Base-by-base conservation (phyloP, 1,140 invertebrate species). In the Heliconius hewitsoni region DNA sequence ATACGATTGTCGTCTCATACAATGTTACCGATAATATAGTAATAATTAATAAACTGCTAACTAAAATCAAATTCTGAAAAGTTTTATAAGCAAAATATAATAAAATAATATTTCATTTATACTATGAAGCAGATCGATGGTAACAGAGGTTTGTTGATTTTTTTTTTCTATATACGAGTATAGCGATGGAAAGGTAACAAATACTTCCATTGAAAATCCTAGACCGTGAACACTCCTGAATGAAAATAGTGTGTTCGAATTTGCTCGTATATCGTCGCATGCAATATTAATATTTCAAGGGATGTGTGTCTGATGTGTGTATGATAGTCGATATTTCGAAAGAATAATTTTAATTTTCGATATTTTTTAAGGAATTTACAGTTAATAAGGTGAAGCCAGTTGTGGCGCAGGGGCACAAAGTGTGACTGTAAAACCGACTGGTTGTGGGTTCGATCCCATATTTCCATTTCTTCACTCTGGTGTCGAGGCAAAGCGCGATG, bases 201-300 rank as follows among this genome's bases (percentile, higher is more conserved):
- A 80, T 74, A 80, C 78, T 80, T 76, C 78, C 74, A 80, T 72
- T 80, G 74, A 80, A 80, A 80, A 80, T 80, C 78, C 60, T 80
- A 80, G 78, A 76, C 74, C 74, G 78, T 80, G 74, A 80, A 76
- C 70, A 70, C 78, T 75, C 42, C 60, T 80, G 77, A 78, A 78
- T 78, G 77, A 78, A 78, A 78, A 78, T 78, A 72, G 72, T 74
- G 77, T 74, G 77, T 78, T 78, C 71, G 72, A 76, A 76, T 80
- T 76, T 80, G 74, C 78, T 76, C 52, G 78, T 80, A 71, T 74
- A 76, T 80, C 78, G 71, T 50, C 71, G 70, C 74, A 76, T 76
- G 71, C 74, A 80, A 71, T 76, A 73, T 80, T 75, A 80, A 72
- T 76, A 74, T 80, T 77, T 77, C 23, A 30, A 66, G 60, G 60